phyloP scores from a whole-genome alignment of 1,140 invertebrate genomes.

The Drosophila parvula region DNA sequence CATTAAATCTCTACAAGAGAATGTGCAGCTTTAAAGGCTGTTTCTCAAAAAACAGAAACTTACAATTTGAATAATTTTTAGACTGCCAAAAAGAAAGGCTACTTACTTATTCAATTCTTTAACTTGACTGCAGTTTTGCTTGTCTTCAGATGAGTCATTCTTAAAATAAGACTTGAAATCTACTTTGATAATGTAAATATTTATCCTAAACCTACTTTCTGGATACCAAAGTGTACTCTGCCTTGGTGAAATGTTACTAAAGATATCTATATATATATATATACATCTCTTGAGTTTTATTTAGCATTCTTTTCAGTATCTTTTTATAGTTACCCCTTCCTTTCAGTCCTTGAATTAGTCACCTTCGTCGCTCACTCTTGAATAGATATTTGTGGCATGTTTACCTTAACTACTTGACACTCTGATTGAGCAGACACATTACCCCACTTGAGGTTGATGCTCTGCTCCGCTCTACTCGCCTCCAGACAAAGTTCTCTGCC shows the following conservation, averaged over 20 bases:
- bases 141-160: neutral
- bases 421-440: conserved; percentile 54
- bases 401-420: conserved; percentile 54
- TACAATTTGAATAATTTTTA: neutral
- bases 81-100: neutral
- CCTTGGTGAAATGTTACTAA: neutral
- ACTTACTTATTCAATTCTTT: neutral
- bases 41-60: neutral
- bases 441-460: conserved; percentile 54
- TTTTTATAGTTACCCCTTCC: conserved; percentile 11
- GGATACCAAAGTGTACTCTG: neutral
- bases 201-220: neutral
- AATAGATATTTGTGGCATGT: conserved; percentile 49
- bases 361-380: conserved; percentile 23
- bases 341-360: conserved; percentile 25
- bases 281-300: neutral
- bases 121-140: neutral
- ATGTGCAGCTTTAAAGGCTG: neutral
- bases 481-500: conserved; percentile 40
- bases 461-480: conserved; percentile 6
- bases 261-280: neutral
- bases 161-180: neutral
- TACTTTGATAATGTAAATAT: conserved; percentile 1
- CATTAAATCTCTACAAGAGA: conserved; percentile 5
- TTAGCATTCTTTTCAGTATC: neutral